Percentiles rank a stretch among this genome's conserved stretches.
These are phyloP conservation scores for Microcebus jonahi DNA, from an alignment of 2,113 vertebrate species.

Conservation along the genomic window DNA sequence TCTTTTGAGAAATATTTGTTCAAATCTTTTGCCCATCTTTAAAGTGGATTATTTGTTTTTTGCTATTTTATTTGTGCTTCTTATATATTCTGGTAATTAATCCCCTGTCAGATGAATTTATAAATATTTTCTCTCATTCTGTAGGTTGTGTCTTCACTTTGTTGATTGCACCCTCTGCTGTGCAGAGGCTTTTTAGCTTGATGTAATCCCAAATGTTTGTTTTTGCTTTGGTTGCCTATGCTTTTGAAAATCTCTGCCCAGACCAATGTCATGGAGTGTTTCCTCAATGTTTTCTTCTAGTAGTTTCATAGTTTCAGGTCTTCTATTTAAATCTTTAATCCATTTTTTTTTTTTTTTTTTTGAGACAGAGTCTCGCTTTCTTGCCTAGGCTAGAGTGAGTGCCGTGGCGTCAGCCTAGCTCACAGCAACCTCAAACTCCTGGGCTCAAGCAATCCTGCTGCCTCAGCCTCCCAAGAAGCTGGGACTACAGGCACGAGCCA, in stretches of 20 bases:
- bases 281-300: not conserved
- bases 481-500: too few relatives aligned
- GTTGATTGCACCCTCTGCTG: not conserved
- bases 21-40: not conserved
- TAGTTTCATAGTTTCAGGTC: not conserved
- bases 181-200: not conserved
- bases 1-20: not conserved
- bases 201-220: not conserved
- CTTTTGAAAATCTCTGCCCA: too few relatives aligned
- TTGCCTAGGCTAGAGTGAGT: too few relatives aligned
- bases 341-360: too few relatives aligned
- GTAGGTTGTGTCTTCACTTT: not conserved
- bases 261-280: not conserved
- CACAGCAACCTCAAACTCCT: too few relatives aligned
- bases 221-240: not conserved
- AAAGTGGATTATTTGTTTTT: not conserved
- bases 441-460: too few relatives aligned
- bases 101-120: not conserved
- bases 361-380: too few relatives aligned
- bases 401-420: too few relatives aligned
- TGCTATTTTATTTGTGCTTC: not conserved
- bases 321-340: not conserved
- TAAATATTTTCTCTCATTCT: not conserved
- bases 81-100: not conserved
- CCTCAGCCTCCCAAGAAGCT: too few relatives aligned